Conservation (phyloP, 2,888 invertebrate genomes). For the Ophion obscuratus region DNA sequence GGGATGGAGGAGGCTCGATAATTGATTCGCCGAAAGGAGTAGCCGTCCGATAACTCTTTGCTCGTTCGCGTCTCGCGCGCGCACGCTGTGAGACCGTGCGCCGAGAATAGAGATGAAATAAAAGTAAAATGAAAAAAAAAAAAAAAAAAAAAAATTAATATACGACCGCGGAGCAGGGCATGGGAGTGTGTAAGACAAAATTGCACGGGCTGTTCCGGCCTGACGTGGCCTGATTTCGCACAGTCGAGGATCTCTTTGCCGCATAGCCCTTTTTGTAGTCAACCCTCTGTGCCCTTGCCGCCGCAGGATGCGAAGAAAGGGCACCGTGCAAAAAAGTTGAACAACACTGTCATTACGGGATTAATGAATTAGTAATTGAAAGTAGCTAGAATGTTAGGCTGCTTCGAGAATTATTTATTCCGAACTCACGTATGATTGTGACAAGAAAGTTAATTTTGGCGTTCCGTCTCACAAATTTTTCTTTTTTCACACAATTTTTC, state of each 20-base stretch:
- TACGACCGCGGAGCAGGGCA: neutral
- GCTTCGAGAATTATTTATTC: no score
- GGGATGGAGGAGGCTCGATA: constrained; percentile 66
- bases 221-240: neutral
- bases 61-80: constrained; percentile 31
- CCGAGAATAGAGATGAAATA: constrained; percentile 44
- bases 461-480: no score
- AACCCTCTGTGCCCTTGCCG: neutral
- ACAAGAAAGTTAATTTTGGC: no score
- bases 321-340: no score
- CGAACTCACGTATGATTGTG: no score
- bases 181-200: neutral
- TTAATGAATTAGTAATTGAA: no score
- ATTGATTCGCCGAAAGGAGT: constrained; percentile 68
- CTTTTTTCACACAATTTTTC: no score
- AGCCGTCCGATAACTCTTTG: constrained; percentile 65
- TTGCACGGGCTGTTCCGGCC: neutral
- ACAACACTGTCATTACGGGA: no score
- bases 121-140: constrained; percentile 46
- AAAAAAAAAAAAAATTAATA: constrained; percentile 7
- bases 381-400: no score
- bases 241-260: neutral
- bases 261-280: neutral
- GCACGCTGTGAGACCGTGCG: constrained; percentile 41
- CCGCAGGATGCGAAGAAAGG: no score